Percentiles rank a stretch among this genome's conserved stretches.
Evolutionary conservation across 2,113 vertebrate genomes (phyloP).

Genomic region (Suncus etruscus): DNA sequence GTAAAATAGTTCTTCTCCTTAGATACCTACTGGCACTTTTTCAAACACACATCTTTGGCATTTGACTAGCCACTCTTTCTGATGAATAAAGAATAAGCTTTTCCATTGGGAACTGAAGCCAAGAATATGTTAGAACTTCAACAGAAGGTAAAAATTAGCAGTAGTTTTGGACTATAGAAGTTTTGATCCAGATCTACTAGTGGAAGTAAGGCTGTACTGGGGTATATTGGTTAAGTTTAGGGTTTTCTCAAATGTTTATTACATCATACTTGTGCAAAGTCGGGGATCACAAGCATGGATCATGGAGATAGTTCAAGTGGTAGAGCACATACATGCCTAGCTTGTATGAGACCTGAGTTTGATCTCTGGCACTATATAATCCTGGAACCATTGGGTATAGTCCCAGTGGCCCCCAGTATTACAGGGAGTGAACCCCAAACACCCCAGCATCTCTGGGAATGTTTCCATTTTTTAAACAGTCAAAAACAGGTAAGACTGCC

Average conservation of each 20-base stretch:
- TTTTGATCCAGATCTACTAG: not conserved
- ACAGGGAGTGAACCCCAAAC: too few species aligned
- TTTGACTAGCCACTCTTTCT: not conserved
- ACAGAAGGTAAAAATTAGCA: not conserved
- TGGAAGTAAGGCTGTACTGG: not conserved
- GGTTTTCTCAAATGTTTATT: not conserved
- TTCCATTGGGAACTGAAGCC: not conserved
- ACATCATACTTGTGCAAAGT: not conserved
- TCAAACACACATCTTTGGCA: not conserved
- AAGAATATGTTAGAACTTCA: not conserved
- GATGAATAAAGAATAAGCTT: not conserved
- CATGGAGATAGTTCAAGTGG: too few species aligned
- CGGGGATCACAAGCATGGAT: not conserved
- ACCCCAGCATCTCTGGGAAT: too few species aligned
- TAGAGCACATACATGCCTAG: too few species aligned
- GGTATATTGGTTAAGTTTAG: not conserved
- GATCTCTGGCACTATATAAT: too few species aligned
- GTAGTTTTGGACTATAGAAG: not conserved
- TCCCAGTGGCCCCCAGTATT: too few species aligned
- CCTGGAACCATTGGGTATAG: too few species aligned
- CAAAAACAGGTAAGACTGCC: not conserved
- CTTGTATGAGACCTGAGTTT: too few species aligned
- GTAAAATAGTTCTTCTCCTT: not conserved
- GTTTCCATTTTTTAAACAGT: not conserved
- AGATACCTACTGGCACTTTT: not conserved